These are phyloP conservation scores for Eumeta japonica DNA, from an alignment of 1,140 invertebrate genomes.

Conservation along the genomic window DNA sequence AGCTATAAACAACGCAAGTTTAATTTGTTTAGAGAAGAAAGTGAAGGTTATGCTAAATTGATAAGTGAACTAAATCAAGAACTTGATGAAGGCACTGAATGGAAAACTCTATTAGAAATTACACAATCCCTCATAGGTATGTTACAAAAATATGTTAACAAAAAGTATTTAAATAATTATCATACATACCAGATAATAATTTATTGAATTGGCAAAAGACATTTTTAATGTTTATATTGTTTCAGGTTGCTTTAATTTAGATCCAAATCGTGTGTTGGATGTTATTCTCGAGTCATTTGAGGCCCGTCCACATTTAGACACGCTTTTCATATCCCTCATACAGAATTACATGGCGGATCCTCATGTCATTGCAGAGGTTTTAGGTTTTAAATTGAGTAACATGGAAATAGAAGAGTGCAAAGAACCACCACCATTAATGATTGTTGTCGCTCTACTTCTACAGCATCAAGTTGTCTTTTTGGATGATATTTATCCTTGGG, in stretches of 20 bases:
- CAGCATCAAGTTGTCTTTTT: slow-evolving; percentile 84
- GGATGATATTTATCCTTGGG: slow-evolving; percentile 89
- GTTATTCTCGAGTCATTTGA: slow-evolving; percentile 97
- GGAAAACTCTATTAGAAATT: slow-evolving; percentile 72
- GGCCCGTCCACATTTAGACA: slow-evolving; percentile 71
- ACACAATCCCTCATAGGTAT: slow-evolving; percentile 91
- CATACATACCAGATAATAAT: too few relatives aligned
- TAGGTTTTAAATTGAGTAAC: slow-evolving; percentile 89
- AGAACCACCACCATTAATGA: slow-evolving; percentile 82
- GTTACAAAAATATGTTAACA: slow-evolving; percentile 11
- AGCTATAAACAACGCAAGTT: slow-evolving; percentile 99
- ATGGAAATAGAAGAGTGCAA: slow-evolving; percentile 68
- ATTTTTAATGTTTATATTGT: too few relatives aligned
- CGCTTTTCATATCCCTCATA: slow-evolving; percentile 82
- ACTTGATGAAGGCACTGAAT: slow-evolving; percentile 64
- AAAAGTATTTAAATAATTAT: slow-evolving; percentile 7
- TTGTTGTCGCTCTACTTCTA: slow-evolving; percentile 84
- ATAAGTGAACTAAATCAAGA: slow-evolving; percentile 94
- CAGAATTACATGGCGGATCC: slow-evolving; percentile 81
- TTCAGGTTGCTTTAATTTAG: slow-evolving; percentile 96
- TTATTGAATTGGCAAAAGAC: too few relatives aligned
- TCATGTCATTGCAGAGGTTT: slow-evolving; percentile 74
- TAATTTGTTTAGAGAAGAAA: slow-evolving; percentile 97
- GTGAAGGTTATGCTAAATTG: slow-evolving; percentile 97
- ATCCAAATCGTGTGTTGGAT: slow-evolving; percentile 96